A percentile compares a stretch with the other conserved stretches of the same genome.
phyloP scores from a whole-genome alignment of 2,888 invertebrate genomes.

The Thera britannica region DNA sequence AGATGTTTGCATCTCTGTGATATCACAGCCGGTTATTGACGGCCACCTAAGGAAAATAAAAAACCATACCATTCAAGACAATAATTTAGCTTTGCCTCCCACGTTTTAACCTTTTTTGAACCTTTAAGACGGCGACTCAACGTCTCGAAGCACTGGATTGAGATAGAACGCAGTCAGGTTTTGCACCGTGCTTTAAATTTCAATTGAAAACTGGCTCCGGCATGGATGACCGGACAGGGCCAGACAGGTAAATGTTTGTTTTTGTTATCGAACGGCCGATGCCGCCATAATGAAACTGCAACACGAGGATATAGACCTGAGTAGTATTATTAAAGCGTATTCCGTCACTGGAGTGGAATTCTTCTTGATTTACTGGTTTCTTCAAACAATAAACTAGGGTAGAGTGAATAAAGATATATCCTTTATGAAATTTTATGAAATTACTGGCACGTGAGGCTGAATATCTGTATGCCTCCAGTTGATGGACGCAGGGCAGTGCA shows the following conservation, averaged over 20 bases:
- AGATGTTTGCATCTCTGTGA: background rate
- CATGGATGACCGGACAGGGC: slow-evolving; percentile 38
- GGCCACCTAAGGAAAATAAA: background rate
- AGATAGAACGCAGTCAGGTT: slow-evolving; percentile 17
- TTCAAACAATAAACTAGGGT: too few relatives aligned
- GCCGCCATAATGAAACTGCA: slow-evolving; percentile 22
- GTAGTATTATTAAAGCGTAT: background rate
- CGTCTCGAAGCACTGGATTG: slow-evolving; percentile 17
- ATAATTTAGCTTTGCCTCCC: background rate
- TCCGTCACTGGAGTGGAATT: background rate
- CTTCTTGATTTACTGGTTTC: too few relatives aligned
- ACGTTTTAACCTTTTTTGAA: background rate
- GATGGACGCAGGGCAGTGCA: too few relatives aligned
- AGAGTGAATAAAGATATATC: too few relatives aligned
- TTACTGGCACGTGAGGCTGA: too few relatives aligned
- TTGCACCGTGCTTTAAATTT: slow-evolving; percentile 33
- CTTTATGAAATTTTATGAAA: too few relatives aligned
- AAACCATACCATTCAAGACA: slow-evolving; percentile 2
- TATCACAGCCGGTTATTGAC: background rate
- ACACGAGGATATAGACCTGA: background rate
- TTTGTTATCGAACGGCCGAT: slow-evolving; percentile 40
- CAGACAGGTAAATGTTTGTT: slow-evolving; percentile 50
- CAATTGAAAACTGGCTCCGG: slow-evolving; percentile 39
- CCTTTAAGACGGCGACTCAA: background rate
- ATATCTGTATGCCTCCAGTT: too few relatives aligned